These are phyloP conservation scores for Tenthredo notha DNA, from an alignment of 2,888 invertebrate genomes.

Conservation along the genomic window DNA sequence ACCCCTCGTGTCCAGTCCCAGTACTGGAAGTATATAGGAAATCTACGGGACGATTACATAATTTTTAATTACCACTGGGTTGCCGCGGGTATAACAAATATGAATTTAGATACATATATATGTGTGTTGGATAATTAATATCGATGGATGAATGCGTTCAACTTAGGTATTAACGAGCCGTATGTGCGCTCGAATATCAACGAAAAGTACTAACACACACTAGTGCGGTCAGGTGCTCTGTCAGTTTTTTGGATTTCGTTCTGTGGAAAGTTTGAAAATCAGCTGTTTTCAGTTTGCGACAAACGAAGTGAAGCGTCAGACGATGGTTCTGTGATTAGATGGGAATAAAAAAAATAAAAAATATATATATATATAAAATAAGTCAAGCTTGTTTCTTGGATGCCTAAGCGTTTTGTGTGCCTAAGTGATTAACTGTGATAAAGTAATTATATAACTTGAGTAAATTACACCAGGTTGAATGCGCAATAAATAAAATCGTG, in stretches of 20 bases:
- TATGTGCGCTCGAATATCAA: neutral
- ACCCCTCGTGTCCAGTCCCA: conserved; percentile 33
- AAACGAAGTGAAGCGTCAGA: neutral
- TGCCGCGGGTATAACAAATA: conserved; percentile 43
- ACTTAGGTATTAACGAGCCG: neutral
- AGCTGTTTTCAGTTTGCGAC: neutral
- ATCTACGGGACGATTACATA: conserved; percentile 53
- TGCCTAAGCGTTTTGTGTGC: conserved; percentile 44
- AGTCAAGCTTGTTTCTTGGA: conserved; percentile 40
- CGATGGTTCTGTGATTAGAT: conserved; percentile 33
- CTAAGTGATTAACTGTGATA: conserved; percentile 57
- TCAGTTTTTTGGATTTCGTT: neutral
- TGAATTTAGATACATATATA: neutral
- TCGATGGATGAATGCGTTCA: conserved; percentile 5
- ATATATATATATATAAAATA: neutral
- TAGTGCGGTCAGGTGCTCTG: neutral
- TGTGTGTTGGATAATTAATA: neutral
- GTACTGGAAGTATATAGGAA: conserved; percentile 29
- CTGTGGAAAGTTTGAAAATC: conserved; percentile 2
- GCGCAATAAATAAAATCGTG: conserved; percentile 49
- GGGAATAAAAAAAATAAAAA: neutral
- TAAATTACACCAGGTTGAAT: conserved; percentile 42
- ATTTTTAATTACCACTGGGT: conserved; percentile 58
- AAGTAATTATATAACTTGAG: conserved; percentile 52
- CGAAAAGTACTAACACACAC: neutral